Percentiles rank a stretch among this genome's conserved stretches.
phyloP scores from a whole-genome alignment of 2,797 vertebrate species.

The Cirrhinus mrigala region DNA sequence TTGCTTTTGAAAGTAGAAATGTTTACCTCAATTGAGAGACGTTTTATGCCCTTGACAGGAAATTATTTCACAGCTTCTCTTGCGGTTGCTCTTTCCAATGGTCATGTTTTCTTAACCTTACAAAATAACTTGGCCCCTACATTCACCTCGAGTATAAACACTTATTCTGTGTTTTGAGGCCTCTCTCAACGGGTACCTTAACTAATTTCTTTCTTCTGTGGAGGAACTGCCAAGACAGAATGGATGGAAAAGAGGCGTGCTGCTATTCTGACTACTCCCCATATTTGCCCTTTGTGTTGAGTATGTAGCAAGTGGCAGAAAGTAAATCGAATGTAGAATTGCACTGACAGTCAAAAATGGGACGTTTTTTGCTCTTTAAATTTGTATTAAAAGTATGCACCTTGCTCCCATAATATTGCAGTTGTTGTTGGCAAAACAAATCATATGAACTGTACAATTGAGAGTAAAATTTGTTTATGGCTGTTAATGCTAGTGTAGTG shows the following conservation, averaged over 20 bases:
- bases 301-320: constrained; percentile 64
- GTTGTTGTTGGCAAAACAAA: constrained; percentile 56
- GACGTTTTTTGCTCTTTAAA: constrained; percentile 51
- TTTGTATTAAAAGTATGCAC: constrained; percentile 52
- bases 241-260: constrained; percentile 56
- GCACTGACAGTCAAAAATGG: constrained; percentile 57
- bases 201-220: constrained; percentile 71
- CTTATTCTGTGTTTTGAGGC: constrained; percentile 69
- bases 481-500: constrained; percentile 44
- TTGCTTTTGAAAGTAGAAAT: constrained; percentile 80
- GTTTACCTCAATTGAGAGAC: constrained; percentile 79
- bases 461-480: constrained; percentile 45
- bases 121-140: constrained; percentile 76
- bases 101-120: constrained; percentile 78
- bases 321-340: constrained; percentile 67
- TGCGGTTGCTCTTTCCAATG: constrained; percentile 75
- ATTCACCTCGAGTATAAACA: constrained; percentile 73
- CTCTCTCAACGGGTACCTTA: constrained; percentile 65
- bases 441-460: constrained; percentile 45
- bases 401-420: constrained; percentile 39
- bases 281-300: constrained; percentile 60
- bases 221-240: constrained; percentile 62
- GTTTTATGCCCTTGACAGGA: constrained; percentile 78
- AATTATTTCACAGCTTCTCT: constrained; percentile 76
- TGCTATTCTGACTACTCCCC: constrained; percentile 61